Evolutionary conservation across 64 coral and sea anemone genomes (phyloP).

Genomic region (Stichodactyla mertensii): DNA sequence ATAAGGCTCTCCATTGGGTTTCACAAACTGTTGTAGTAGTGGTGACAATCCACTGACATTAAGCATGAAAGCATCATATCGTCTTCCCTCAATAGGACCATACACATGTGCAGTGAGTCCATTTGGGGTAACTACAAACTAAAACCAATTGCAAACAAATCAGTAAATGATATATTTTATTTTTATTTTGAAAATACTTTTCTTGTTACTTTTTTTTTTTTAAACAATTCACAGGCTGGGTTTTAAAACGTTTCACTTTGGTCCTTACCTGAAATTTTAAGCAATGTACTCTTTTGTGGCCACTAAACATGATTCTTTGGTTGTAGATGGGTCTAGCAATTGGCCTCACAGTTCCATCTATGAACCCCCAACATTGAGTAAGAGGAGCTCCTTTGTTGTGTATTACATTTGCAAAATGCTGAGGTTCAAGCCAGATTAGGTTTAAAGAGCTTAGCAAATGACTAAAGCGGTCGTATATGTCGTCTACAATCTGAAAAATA

Average conservation of each 20-base stretch:
- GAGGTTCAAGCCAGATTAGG: constrained; percentile 34
- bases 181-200: neutral
- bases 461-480: constrained; percentile 36
- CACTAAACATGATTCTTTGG: constrained; percentile 35
- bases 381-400: constrained; percentile 35
- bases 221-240: no score
- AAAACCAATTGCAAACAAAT: neutral
- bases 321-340: constrained; percentile 28
- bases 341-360: constrained; percentile 35
- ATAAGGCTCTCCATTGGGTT: no score
- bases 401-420: constrained; percentile 21
- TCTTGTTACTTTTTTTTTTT: no score
- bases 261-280: no score
- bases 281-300: constrained; percentile 11
- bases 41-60: no score
- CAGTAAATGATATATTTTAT: neutral
- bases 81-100: no score
- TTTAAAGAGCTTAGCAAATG: constrained; percentile 23
- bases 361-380: constrained; percentile 32
- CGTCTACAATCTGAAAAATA: constrained; percentile 32
- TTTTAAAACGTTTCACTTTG: no score
- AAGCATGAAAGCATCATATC: no score
- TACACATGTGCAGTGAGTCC: constrained; percentile 1
- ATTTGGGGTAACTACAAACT: constrained; percentile 2
- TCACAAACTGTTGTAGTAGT: no score